These are phyloP conservation scores for Oconnorella tubifera DNA, from an alignment of 2,888 invertebrate genomes.

Conservation along the genomic window DNA sequence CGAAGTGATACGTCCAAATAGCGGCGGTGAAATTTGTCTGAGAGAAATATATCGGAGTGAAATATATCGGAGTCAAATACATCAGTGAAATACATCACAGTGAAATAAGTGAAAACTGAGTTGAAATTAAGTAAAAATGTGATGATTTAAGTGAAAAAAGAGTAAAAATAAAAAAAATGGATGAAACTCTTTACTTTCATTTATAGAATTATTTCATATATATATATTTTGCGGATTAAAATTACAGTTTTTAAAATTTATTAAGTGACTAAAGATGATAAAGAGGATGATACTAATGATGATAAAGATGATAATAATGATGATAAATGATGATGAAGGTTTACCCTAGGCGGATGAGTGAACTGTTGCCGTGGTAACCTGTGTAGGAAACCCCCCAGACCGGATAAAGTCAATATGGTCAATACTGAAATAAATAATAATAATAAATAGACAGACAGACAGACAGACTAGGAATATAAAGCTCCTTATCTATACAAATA, in stretches of 20 bases:
- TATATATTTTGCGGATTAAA: too few relatives aligned
- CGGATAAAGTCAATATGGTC: constrained; percentile 16
- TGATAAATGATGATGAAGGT: too few relatives aligned
- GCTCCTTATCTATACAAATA: too few relatives aligned
- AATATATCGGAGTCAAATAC: too few relatives aligned
- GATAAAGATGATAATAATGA: too few relatives aligned
- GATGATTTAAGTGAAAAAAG: neutral
- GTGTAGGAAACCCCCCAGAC: constrained; percentile 26
- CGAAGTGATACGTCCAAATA: constrained; percentile 58
- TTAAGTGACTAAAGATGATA: too few relatives aligned
- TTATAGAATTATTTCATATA: too few relatives aligned
- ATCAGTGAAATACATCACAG: neutral
- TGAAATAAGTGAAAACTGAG: neutral
- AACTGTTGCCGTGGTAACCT: constrained; percentile 19
- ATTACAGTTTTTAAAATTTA: too few relatives aligned
- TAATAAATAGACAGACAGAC: neutral
- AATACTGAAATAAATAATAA: constrained; percentile 16
- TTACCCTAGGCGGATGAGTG: constrained; percentile 23
- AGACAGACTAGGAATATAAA: neutral
- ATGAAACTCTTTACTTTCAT: too few relatives aligned
- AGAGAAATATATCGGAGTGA: too few relatives aligned
- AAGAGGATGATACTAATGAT: too few relatives aligned
- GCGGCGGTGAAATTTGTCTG: constrained; percentile 43
- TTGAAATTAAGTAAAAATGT: neutral
- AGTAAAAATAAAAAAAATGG: too few relatives aligned